Percentiles rank a stretch among this genome's conserved stretches.
These are phyloP conservation scores for Troglohyphantes excavatus DNA, from an alignment of 2,888 invertebrate species.

Conservation along the genomic window DNA sequence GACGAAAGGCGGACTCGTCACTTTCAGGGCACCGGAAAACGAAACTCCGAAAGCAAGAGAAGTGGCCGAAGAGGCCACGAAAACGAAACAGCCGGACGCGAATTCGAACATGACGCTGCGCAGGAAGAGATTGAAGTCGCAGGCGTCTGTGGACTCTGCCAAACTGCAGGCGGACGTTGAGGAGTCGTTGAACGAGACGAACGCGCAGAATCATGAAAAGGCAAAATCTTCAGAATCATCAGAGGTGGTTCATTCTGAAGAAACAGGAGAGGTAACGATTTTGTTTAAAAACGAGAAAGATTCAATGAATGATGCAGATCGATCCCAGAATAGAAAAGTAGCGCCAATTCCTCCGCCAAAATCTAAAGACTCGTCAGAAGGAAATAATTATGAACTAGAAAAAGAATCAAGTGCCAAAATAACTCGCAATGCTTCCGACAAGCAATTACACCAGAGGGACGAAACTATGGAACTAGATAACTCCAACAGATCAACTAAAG, in stretches of 20 bases:
- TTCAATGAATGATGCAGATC: neutral
- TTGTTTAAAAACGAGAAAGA: constrained; percentile 44
- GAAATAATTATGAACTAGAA: neutral
- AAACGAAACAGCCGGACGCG: neutral
- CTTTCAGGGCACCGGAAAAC: constrained; percentile 66
- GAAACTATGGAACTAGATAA: constrained; percentile 35
- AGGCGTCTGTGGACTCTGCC: constrained; percentile 58
- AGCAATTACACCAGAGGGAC: constrained; percentile 42
- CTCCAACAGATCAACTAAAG: constrained; percentile 18
- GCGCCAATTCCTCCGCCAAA: constrained; percentile 70
- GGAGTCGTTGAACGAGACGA: constrained; percentile 14
- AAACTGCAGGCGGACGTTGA: constrained; percentile 44
- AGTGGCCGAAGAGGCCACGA: neutral
- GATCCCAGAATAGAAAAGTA: constrained; percentile 51
- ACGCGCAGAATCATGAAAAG: constrained; percentile 10
- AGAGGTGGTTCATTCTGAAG: constrained; percentile 69
- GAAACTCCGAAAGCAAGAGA: constrained; percentile 22
- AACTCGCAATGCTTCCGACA: constrained; percentile 43
- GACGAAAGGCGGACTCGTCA: constrained; percentile 63
- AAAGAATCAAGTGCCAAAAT: constrained; percentile 60
- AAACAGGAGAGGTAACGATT: constrained; percentile 64
- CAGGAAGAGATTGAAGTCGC: constrained; percentile 59
- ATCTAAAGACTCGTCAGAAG: constrained; percentile 17
- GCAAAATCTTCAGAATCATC: constrained; percentile 13
- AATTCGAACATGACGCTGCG: constrained; percentile 56